phyloP scores from a whole-genome alignment of 2,888 invertebrate genomes.

The Leptopterna dolabrata region DNA sequence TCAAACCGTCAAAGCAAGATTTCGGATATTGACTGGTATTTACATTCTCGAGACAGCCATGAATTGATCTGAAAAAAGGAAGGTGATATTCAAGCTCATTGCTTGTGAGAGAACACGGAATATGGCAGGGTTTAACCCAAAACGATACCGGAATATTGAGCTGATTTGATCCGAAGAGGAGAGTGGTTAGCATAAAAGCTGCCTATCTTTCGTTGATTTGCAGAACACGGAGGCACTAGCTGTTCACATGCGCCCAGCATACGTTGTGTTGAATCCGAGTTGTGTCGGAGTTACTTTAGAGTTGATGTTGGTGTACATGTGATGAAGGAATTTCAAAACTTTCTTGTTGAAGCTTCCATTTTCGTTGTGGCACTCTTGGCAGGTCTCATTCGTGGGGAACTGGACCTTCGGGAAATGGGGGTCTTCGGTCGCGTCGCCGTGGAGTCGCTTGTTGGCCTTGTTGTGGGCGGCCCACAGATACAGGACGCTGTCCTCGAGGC shows the following conservation, averaged over 20 bases:
- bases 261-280: neutral
- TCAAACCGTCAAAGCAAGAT: too few species aligned
- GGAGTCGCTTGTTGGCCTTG: conserved; percentile 87
- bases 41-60: too few species aligned
- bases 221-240: too few species aligned
- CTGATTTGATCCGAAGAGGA: too few species aligned
- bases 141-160: too few species aligned
- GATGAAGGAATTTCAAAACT: conserved; percentile 74
- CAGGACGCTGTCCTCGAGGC: conserved; percentile 77
- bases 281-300: conserved; percentile 52
- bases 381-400: conserved; percentile 80
- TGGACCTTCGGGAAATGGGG: conserved; percentile 88
- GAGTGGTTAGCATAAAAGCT: too few species aligned
- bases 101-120: too few species aligned
- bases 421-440: conserved; percentile 90
- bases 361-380: conserved; percentile 75
- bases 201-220: too few species aligned
- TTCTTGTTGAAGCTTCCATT: conserved; percentile 74
- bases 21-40: too few species aligned
- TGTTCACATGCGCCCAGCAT: neutral
- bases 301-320: conserved; percentile 68
- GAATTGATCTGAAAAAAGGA: too few species aligned
- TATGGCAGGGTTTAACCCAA: too few species aligned
- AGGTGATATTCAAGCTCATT: too few species aligned
- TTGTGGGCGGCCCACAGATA: conserved; percentile 97